These are phyloP conservation scores for Syrrhaptes paradoxus DNA, from an alignment of 2,113 vertebrate species.

Conservation along the genomic window DNA sequence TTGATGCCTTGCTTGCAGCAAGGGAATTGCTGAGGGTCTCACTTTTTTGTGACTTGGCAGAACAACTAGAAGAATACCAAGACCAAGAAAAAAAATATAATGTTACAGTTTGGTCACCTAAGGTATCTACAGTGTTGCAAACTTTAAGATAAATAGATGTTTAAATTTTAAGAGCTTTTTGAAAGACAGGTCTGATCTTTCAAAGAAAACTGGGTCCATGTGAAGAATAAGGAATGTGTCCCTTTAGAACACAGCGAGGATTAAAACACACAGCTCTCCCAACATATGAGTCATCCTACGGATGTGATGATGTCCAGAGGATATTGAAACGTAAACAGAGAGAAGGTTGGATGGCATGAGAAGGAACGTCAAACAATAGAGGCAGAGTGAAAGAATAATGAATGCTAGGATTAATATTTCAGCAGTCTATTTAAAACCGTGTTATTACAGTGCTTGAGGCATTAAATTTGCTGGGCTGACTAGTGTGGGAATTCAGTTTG, in stretches of 20 bases:
- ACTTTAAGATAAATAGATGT: background rate
- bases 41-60: background rate
- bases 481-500: slow-evolving; percentile 49
- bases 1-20: background rate
- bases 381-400: slow-evolving; percentile 14
- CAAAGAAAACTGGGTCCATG: background rate
- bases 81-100: background rate
- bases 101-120: background rate
- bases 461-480: slow-evolving; percentile 53
- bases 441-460: slow-evolving; percentile 56
- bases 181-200: background rate
- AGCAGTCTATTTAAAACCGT: slow-evolving; percentile 49
- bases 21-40: background rate
- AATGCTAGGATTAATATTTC: slow-evolving; percentile 49
- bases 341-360: background rate
- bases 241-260: background rate
- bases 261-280: background rate
- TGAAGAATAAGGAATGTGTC: background rate
- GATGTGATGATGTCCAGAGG: background rate
- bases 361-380: background rate
- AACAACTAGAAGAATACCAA: background rate
- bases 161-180: background rate
- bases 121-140: background rate
- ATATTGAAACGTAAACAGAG: background rate
- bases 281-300: background rate